Evolutionary conservation across 2,888 invertebrate genomes (phyloP), one percentile per base, ranked within the genome.

Genomic region (Xestia c-nigrum): DNA sequence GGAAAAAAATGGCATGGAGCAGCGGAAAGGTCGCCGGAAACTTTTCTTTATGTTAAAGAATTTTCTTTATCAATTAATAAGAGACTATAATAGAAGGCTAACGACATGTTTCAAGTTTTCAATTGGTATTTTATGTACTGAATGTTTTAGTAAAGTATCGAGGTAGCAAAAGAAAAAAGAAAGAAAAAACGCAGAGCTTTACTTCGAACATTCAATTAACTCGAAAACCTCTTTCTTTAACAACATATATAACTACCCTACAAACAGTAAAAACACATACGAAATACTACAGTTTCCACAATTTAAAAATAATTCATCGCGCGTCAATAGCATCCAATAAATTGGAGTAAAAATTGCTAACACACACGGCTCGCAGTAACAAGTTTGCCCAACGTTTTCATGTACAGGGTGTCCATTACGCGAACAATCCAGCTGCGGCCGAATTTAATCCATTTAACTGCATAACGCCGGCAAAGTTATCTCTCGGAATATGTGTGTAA

Each of bases 391-490:
- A 89, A 74, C 87, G 86, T 84, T 90, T 90, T 89, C 90, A 89
- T 89, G 89, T 90, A 92, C 91, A 90, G 89, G 88, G 92, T 92
- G 93, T 93, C 93, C 94, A 94, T 94, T 94, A 93, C 92, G 89
- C 87, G 91, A 90, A 91, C 94, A 94, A 93, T 95, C 93, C 94
- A 92, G 94, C 93, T 93, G 94, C 89, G 94, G 94, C 93, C 89
- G 89, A 92, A 93, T 94, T 94, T 95, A 95, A 95, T 95, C 95
- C 94, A 92, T 93, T 95, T 95, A 94, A 94, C 93, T 92, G 93
- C 91, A 93, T 92, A 93, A 92, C 93, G 90, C 91, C 88, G 80
- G 90, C 90, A 90, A 93, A 94, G 93, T 93, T 94, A 93, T 94
- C 93, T 92, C 90, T 87, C 88, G 87, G 91, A 89, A 91, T 92